These are phyloP conservation scores for Drosophila diplacantha DNA, from an alignment of 2,888 invertebrate species.

Conservation along the genomic window DNA sequence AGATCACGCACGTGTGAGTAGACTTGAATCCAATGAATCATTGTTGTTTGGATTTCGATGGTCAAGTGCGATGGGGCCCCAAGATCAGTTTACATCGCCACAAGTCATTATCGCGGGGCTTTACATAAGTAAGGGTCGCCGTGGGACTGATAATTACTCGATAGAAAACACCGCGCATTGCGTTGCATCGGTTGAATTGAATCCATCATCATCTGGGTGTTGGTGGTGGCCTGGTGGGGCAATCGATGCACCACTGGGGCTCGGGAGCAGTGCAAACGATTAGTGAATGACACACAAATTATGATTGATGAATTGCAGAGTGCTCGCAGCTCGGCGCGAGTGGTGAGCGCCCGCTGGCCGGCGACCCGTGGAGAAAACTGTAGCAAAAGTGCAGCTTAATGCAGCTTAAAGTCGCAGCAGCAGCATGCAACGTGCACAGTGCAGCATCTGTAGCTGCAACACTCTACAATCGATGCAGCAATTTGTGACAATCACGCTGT, in stretches of 20 bases:
- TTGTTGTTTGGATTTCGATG: constrained; percentile 22
- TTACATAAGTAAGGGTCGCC: constrained; percentile 32
- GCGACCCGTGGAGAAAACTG: constrained; percentile 66
- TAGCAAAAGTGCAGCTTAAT: constrained; percentile 54
- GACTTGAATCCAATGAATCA: constrained; percentile 26
- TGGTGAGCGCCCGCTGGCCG: constrained; percentile 36
- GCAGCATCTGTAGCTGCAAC: constrained; percentile 28
- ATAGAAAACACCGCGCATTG: constrained; percentile 28
- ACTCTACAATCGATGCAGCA: constrained; percentile 49
- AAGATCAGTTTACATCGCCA: constrained; percentile 24
- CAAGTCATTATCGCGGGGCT: constrained; percentile 29
- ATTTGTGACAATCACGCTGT: constrained; percentile 66
- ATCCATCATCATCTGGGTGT: constrained; percentile 48
- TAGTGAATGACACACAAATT: constrained; percentile 66
- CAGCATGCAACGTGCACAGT: constrained; percentile 10
- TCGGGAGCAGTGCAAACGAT: constrained; percentile 63
- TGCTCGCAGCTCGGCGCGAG: constrained; percentile 9
- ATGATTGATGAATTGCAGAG: constrained; percentile 67
- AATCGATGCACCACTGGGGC: constrained; percentile 44
- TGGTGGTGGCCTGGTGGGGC: constrained; percentile 41
- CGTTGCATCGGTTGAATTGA: constrained; percentile 46
- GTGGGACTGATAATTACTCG: constrained; percentile 45
- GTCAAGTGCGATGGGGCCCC: constrained; percentile 26
- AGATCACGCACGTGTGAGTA: constrained; percentile 7
- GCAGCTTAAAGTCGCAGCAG: constrained; percentile 23